Evolutionary conservation across 2,797 vertebrate species (phyloP), one percentile per base, ranked within the genome.

Genomic region (Hypotaenidia okinawae): DNA sequence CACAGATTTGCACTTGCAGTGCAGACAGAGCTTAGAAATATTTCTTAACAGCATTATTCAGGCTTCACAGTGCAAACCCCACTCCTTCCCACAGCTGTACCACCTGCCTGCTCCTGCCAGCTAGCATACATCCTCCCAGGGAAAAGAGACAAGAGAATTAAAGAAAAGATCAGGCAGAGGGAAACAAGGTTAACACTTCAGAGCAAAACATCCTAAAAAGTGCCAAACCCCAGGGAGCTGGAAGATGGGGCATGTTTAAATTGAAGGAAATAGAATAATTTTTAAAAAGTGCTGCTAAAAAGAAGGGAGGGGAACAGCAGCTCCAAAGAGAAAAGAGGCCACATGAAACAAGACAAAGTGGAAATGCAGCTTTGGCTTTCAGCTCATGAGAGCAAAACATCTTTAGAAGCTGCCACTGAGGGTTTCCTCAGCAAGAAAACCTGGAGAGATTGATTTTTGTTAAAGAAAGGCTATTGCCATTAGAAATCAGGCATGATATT

Each of bases 21-120:
- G 33, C 59, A 76, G 77, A 76, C 59, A 85, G 59, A 92, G 64
- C n/a, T 91, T 59, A 45, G 18, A 51, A 89, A 58, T 35, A 67
- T 25, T 94, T 63, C 54, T 67, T 59, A 47, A 81, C 28, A 68
- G 32, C 43, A 70, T 73, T 64, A 79, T 63, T 92, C 28, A 58
- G 89, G 63, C 25, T 94, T 95, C 85, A 84, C 76, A 91, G 91
- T 84, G 72, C 67, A 72, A 94, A 82, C 63, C 41, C 67, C 39
- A 17, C 49, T 85, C 57, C 78, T 89, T 62, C 43, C 84, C 86
- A 69, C 49, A 90, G 68, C 33, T 49, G 33, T 45, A 55, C 35
- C 49, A 30, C 15, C 27, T 54, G 87, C 74, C 70, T 52, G 41
- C 18, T 88, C 37, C 70, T 32, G 15, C 4, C 17, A 45, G 4